A percentile compares a stretch with the other conserved stretches of the same genome.
These are phyloP conservation scores for Pyrrhosoma nymphula DNA, from an alignment of 2,888 invertebrate genomes.

Conservation along the genomic window DNA sequence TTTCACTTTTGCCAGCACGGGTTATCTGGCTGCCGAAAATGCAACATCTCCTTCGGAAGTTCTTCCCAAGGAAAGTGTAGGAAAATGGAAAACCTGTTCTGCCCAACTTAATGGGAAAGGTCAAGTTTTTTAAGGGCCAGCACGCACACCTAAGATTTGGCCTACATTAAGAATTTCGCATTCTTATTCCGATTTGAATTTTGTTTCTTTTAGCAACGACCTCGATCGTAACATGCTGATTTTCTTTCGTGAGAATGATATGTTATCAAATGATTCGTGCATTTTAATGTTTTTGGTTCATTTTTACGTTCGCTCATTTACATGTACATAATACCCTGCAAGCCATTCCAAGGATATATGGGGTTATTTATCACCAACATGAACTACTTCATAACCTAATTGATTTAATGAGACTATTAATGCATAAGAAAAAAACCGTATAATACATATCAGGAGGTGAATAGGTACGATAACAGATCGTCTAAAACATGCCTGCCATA, in stretches of 20 bases:
- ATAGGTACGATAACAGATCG: too few species aligned
- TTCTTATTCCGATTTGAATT: not conserved
- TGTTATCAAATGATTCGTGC: too few species aligned
- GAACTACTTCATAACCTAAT: too few species aligned
- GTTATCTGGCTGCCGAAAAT: not conserved
- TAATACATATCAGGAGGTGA: too few species aligned
- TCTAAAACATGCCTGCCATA: too few species aligned
- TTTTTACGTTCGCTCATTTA: too few species aligned
- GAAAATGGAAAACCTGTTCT: not conserved
- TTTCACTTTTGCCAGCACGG: not conserved
- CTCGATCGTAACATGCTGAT: not conserved
- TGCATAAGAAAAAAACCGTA: too few species aligned
- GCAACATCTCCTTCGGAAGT: not conserved
- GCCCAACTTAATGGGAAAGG: not conserved
- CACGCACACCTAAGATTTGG: not conserved
- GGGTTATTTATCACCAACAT: too few species aligned
- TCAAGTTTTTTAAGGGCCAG: not conserved
- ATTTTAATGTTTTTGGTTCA: too few species aligned
- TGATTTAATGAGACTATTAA: too few species aligned
- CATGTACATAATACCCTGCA: not conserved
- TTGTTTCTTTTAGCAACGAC: not conserved
- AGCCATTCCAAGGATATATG: not conserved
- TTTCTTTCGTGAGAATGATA: not conserved
- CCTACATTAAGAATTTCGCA: not conserved
- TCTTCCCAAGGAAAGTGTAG: not conserved